Base-by-base conservation (phyloP, 2,888 invertebrate genomes). In the Andrena bicolor region DNA sequence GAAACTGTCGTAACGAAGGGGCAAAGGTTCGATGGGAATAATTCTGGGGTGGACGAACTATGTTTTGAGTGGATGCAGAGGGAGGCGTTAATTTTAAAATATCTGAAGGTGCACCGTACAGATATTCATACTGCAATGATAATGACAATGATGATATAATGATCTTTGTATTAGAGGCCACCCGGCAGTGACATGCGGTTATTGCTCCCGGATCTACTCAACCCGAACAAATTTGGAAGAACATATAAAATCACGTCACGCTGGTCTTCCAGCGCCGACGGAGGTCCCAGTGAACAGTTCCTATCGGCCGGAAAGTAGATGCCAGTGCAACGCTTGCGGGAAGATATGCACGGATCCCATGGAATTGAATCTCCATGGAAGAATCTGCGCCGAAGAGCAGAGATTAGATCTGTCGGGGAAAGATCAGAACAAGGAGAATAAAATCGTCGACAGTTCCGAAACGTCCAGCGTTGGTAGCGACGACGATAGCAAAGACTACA, bases 151-250 rank as follows among this genome's bases (percentile, higher is more conserved):
- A 76, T 49, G 49, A 69, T 64, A 32, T 68, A 56, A 63, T 56
- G 41, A 78, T 79, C 2, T 83, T 80, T 79, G n/a, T 26, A 69
- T 83, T 83, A 93, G 94, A 76, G 94, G 94, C n/a, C 94, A 94
- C 89, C 94, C 94, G n/a, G 93, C 94, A 2, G 94, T 94, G 26
- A 94, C 94, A 1, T 94, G 94, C 80, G 90, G 92, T 6, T 93
- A 93, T 70, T 94, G 94, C 78, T 92, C 93, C 16, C 90, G 94
- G 7, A 94, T 94, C 77, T 94, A 94, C 82, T 94, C 94, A 30
- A 94, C 94, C 0, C 90, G 94, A 64, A 90, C 92, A 73, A 94
- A 94, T 83, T 91, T 94, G 6, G 94, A 94, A 65, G 94, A 94
- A 74, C 94, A 94, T 84, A 93, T 94, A 79, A 93, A 93, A 78